phyloP scores from a whole-genome alignment of 2,888 invertebrate genomes.

The Amblyteles armatorius region DNA sequence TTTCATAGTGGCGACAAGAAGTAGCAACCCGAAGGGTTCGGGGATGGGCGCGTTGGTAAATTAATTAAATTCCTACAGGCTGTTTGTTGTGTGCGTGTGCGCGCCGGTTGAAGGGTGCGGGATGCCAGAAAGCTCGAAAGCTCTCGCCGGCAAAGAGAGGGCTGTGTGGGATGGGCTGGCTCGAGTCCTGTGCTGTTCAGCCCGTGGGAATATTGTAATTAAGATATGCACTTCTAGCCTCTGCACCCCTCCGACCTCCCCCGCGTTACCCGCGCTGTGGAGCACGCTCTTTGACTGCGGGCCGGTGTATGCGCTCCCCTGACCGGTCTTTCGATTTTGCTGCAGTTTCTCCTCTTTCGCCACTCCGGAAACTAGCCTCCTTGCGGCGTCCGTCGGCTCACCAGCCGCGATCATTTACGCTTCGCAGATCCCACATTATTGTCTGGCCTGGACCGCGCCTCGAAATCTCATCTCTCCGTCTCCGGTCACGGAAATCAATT shows the following conservation, averaged over 20 bases:
- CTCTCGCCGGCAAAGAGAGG: constrained; percentile 40
- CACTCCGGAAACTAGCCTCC: constrained; percentile 40
- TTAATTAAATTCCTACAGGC: constrained; percentile 81
- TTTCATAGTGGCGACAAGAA: constrained; percentile 79
- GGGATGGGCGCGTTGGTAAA: constrained; percentile 76
- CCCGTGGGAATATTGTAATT: constrained; percentile 82
- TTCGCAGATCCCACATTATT: constrained; percentile 74
- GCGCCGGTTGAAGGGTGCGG: constrained; percentile 64
- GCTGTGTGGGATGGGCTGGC: constrained; percentile 66
- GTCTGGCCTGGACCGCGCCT: constrained; percentile 73
- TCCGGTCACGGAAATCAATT: constrained; percentile 1
- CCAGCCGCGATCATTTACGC: constrained; percentile 75
- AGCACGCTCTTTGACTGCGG: constrained; percentile 11
- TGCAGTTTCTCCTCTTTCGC: constrained; percentile 25
- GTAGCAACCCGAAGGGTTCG: constrained; percentile 71
- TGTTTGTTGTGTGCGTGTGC: constrained; percentile 22
- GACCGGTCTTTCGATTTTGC: background rate
- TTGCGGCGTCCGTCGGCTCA: constrained; percentile 14
- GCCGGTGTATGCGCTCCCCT: constrained; percentile 8
- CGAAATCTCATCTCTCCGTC: constrained; percentile 75
- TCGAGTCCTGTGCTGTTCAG: constrained; percentile 75
- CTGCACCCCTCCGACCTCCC: constrained; percentile 15
- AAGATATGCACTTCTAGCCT: constrained; percentile 80
- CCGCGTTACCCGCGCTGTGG: constrained; percentile 44
- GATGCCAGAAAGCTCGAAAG: constrained; percentile 51